Evolutionary conservation across 1,140 invertebrate genomes (phyloP).

Genomic region (Hycleus phaleratus): DNA sequence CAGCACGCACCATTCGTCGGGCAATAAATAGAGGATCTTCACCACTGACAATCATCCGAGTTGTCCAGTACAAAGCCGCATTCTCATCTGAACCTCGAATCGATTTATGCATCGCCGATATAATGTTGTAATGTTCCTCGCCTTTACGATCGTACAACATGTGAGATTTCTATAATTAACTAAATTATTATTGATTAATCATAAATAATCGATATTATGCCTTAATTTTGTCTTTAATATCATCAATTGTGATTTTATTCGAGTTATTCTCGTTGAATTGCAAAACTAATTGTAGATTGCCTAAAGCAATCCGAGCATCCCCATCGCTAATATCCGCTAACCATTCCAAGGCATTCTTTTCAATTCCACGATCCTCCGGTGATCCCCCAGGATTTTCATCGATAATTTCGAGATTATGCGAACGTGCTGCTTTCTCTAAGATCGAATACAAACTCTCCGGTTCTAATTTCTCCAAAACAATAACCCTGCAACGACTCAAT

Average conservation of each 20-base stretch:
- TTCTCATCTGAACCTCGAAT: constrained; percentile 76
- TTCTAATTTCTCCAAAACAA: constrained; percentile 66
- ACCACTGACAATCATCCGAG: constrained; percentile 70
- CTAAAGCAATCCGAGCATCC: constrained; percentile 70
- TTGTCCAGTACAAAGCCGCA: constrained; percentile 76
- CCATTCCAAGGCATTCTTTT: constrained; percentile 56
- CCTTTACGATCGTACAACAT: constrained; percentile 71
- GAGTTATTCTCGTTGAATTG: constrained; percentile 43
- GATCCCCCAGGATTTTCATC: constrained; percentile 16
- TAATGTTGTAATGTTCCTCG: constrained; percentile 77
- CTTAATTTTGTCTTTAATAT: constrained; percentile 58
- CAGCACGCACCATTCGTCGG: constrained; percentile 63
- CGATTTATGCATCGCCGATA: constrained; percentile 78
- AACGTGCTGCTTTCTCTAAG: constrained; percentile 50
- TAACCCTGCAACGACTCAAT: constrained; percentile 66
- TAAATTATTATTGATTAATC: neutral
- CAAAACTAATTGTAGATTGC: constrained; percentile 64
- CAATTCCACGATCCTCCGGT: constrained; percentile 41
- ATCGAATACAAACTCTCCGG: constrained; percentile 53
- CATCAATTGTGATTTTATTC: constrained; percentile 49
- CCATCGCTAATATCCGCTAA: constrained; percentile 71
- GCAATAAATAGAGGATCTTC: constrained; percentile 80
- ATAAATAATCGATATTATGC: constrained; percentile 30
- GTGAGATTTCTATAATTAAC: constrained; percentile 53
- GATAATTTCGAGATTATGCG: constrained; percentile 33